phyloP scores from a whole-genome alignment of 2,113 vertebrate species.

The Erythrocebus patas region DNA sequence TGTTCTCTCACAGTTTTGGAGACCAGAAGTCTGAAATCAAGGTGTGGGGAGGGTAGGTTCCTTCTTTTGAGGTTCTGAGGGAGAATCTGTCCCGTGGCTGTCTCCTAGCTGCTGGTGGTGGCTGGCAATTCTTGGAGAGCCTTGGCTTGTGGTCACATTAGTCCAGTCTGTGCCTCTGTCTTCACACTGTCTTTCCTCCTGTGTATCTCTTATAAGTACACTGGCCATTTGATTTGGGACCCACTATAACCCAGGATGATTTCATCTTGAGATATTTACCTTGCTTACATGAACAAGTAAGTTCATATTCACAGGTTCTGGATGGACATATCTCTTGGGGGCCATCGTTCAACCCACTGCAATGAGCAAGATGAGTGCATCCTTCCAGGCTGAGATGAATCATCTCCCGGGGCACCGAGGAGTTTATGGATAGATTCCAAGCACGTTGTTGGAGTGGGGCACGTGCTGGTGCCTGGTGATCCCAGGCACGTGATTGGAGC shows the following conservation, averaged over 20 bases:
- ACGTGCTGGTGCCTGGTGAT: not conserved
- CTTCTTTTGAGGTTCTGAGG: not conserved
- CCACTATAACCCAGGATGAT: not conserved
- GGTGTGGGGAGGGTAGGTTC: not conserved
- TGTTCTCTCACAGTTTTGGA: not conserved
- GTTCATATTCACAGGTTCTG: not conserved
- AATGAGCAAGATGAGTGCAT: too few relatives aligned
- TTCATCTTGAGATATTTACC: not conserved
- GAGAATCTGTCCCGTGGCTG: fast-evolving
- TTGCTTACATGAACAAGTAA: not conserved
- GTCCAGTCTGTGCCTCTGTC: not conserved
- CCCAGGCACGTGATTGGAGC: not conserved
- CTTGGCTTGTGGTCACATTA: not conserved
- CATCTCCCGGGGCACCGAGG: not conserved
- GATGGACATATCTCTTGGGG: not conserved
- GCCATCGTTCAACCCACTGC: not conserved
- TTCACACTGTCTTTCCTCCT: not conserved
- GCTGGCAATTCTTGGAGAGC: too few relatives aligned
- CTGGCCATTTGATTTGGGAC: not conserved
- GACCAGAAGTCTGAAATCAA: not conserved
- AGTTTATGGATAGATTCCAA: not conserved
- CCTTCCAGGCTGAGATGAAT: not conserved
- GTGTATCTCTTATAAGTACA: not conserved
- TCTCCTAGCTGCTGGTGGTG: not conserved
- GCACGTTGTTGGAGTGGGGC: not conserved